A percentile compares a stretch with the other conserved stretches of the same genome.
phyloP scores from a whole-genome alignment of 2,113 vertebrate species.

The Furnarius figulus region DNA sequence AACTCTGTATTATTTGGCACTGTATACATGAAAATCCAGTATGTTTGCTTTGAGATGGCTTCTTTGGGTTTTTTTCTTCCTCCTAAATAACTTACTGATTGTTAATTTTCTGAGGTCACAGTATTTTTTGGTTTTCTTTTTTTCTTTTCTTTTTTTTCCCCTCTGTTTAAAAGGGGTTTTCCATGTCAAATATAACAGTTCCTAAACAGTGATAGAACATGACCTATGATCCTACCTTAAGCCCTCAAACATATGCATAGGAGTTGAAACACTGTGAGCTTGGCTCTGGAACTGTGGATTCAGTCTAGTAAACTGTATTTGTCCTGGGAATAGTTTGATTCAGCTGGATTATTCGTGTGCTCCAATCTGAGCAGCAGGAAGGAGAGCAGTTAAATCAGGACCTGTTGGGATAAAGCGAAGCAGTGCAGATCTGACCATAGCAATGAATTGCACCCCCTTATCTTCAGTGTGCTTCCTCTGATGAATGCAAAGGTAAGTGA shows the following conservation, averaged over 20 bases:
- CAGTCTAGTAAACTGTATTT: background rate
- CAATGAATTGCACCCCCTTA: background rate
- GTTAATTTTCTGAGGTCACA: background rate
- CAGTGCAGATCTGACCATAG: background rate
- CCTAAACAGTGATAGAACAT: background rate
- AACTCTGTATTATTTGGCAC: background rate
- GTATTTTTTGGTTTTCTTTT: background rate
- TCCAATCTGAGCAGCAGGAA: background rate
- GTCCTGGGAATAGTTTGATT: background rate
- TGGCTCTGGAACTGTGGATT: background rate
- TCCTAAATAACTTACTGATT: background rate
- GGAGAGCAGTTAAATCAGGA: background rate
- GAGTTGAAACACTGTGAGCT: background rate
- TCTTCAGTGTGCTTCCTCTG: background rate
- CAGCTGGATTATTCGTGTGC: background rate
- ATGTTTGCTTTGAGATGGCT: background rate
- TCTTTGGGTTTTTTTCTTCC: background rate
- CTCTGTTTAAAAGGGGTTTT: background rate
- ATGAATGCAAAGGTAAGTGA: background rate
- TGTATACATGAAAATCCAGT: background rate
- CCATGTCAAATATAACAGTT: fast-evolving
- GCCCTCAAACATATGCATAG: background rate
- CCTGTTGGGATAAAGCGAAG: background rate
- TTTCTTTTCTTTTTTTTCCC: background rate
- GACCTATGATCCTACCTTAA: background rate